Conservation (phyloP, 2,113 vertebrate genomes). For the Otis tarda region DNA sequence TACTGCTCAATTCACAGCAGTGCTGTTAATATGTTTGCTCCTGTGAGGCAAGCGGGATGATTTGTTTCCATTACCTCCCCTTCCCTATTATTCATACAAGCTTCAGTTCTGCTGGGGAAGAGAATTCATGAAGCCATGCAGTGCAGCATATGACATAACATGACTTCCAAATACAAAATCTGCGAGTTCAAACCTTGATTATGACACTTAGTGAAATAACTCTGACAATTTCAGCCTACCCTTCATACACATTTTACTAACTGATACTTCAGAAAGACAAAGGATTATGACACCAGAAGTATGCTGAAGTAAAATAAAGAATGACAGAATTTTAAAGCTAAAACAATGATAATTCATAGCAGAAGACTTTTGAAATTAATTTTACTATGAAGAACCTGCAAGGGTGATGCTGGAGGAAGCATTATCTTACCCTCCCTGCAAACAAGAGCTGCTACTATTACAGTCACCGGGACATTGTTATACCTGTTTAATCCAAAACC, state of each 20-base stretch:
- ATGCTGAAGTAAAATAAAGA: not conserved
- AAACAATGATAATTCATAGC: not conserved
- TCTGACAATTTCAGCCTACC: not conserved
- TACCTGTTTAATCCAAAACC: not conserved
- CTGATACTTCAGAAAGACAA: not conserved
- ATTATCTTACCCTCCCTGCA: not conserved
- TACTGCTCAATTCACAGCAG: not conserved
- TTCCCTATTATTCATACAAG: not conserved
- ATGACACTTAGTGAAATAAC: not conserved
- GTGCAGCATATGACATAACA: not conserved
- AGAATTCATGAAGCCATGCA: not conserved
- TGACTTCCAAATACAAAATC: not conserved
- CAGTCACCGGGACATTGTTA: not conserved
- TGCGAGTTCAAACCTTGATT: not conserved
- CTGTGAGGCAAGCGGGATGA: not conserved
- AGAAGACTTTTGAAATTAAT: not conserved
- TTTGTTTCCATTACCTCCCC: not conserved
- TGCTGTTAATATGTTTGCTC: not conserved
- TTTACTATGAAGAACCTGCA: not conserved
- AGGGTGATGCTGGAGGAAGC: not conserved
- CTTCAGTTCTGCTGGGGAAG: not conserved
- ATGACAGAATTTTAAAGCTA: not conserved
- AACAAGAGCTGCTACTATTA: not conserved
- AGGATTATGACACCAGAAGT: not conserved
- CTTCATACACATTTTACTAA: not conserved